Conservation (phyloP, 2,888 invertebrate species). For the Linnaemya vulpina region DNA sequence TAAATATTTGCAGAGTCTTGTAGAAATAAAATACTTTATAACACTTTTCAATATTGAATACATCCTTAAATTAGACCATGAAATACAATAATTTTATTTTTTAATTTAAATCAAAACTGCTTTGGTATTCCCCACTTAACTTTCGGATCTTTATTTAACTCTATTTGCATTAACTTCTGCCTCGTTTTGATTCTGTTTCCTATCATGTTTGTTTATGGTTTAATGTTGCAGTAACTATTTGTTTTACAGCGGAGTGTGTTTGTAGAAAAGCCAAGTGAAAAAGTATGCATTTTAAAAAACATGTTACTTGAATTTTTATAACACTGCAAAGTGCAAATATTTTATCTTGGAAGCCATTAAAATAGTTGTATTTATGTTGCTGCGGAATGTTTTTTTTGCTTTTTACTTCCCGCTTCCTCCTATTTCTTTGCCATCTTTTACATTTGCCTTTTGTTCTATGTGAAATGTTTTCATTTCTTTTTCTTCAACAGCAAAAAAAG, state of each 20-base stretch:
- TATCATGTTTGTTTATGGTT: slow-evolving; percentile 43
- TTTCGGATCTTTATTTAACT: neutral
- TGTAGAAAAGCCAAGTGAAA: neutral
- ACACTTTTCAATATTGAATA: too few relatives aligned
- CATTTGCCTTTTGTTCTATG: slow-evolving; percentile 50
- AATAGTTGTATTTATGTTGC: slow-evolving; percentile 61
- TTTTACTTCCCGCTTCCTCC: slow-evolving; percentile 1
- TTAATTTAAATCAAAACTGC: slow-evolving; percentile 17
- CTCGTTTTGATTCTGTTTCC: neutral
- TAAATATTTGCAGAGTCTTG: too few relatives aligned
- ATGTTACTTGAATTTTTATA: slow-evolving; percentile 24
- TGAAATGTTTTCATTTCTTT: neutral
- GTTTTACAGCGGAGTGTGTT: neutral
- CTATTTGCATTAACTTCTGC: slow-evolving; percentile 26
- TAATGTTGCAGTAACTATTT: slow-evolving; percentile 33
- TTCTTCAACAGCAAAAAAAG: neutral
- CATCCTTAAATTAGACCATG: too few relatives aligned
- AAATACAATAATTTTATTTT: neutral
- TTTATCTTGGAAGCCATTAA: slow-evolving; percentile 69
- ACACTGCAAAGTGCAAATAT: slow-evolving; percentile 59
- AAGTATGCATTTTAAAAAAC: neutral
- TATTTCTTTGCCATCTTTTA: slow-evolving; percentile 38
- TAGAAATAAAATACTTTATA: too few relatives aligned
- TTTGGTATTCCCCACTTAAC: neutral
- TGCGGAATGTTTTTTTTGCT: slow-evolving; percentile 9